phyloP scores from a whole-genome alignment of 2,113 vertebrate species.

The Pollachius pollachius region DNA sequence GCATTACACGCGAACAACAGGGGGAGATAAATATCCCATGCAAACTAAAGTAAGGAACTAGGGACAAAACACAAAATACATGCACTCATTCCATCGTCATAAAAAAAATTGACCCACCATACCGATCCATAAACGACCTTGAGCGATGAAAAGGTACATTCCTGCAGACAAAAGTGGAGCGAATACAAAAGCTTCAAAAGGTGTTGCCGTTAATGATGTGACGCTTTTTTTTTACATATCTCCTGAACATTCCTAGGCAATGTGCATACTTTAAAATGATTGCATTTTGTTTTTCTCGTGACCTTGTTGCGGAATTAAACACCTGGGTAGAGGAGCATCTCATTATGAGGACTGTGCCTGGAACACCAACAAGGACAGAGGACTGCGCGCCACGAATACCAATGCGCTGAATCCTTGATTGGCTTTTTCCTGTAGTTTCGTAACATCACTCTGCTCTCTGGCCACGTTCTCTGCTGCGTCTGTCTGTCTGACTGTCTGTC shows the following conservation, averaged over 20 bases:
- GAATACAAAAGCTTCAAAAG: too few species aligned
- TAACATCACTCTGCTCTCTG: conserved; percentile 20
- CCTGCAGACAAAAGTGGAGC: too few species aligned
- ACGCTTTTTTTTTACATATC: neutral
- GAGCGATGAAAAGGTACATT: too few species aligned
- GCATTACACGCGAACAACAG: too few species aligned
- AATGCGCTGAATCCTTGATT: conserved; percentile 51
- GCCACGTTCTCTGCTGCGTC: conserved; percentile 30
- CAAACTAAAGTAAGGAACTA: too few species aligned
- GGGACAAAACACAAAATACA: too few species aligned
- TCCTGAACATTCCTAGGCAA: neutral
- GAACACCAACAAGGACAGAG: conserved; percentile 66
- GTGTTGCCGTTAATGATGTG: neutral
- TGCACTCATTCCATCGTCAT: too few species aligned
- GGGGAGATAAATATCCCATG: too few species aligned
- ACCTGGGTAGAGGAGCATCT: conserved; percentile 61
- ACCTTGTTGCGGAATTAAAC: conserved; percentile 62
- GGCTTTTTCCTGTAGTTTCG: conserved; percentile 51
- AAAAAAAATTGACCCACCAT: too few species aligned
- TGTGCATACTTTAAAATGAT: conserved; percentile 15
- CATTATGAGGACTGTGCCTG: conserved; percentile 56
- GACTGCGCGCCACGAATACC: conserved; percentile 48
- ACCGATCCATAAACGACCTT: too few species aligned
- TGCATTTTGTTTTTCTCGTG: conserved; percentile 54
- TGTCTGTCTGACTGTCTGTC: conserved; percentile 13